Conservation (phyloP, 2,113 vertebrate genomes). For the Muntiacus muntjak region DNA sequence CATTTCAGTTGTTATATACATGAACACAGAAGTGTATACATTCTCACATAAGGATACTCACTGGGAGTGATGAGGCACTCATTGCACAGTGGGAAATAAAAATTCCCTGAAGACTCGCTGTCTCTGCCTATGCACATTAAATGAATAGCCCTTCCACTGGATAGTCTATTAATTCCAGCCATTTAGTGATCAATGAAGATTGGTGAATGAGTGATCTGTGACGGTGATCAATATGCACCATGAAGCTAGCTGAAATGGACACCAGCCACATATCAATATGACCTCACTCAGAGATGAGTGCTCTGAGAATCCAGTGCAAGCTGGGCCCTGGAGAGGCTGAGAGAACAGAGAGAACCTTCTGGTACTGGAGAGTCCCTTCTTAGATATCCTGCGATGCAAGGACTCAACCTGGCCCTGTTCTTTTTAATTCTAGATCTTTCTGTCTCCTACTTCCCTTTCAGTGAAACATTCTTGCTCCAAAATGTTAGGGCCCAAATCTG, state of each 20-base stretch:
- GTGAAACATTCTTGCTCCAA: not conserved
- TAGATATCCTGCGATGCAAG: not conserved
- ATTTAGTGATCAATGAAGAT: conserved; percentile 9
- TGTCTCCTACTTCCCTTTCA: not conserved
- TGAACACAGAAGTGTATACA: not conserved
- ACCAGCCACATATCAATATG: not conserved
- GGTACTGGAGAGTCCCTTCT: not conserved
- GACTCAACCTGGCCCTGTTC: not conserved
- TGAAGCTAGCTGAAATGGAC: conserved; percentile 23
- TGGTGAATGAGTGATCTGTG: not conserved
- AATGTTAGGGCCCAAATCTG: not conserved
- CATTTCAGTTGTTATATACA: not conserved
- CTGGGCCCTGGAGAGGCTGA: not conserved
- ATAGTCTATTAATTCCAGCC: conserved; percentile 22
- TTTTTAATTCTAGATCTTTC: not conserved
- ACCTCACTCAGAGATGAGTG: not conserved
- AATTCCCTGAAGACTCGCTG: not conserved
- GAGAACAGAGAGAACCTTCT: not conserved
- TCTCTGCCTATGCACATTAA: not conserved
- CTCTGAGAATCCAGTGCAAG: not conserved
- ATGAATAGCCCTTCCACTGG: not conserved
- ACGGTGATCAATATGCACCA: conserved; percentile 19
- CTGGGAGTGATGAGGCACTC: not conserved
- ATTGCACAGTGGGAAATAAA: not conserved
- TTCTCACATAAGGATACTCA: not conserved